Evolutionary conservation across 2,797 vertebrate genomes (phyloP).

Genomic region (Channallabes apus): DNA sequence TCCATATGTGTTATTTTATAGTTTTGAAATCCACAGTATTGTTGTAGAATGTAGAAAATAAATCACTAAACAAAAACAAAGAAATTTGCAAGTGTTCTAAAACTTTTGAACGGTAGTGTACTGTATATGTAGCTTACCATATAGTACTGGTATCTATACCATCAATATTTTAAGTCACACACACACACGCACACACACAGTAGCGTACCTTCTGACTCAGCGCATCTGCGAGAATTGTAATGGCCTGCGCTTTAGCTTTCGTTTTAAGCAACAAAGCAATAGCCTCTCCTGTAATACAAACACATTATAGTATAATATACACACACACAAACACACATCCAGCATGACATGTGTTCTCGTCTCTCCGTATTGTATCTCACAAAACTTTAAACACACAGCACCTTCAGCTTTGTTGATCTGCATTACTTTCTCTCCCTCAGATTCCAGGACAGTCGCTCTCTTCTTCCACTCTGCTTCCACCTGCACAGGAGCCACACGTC

Average conservation of each 20-base stretch:
- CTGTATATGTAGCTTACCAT: no score
- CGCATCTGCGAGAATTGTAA: slow-evolving; percentile 83
- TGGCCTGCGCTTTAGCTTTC: slow-evolving; percentile 81
- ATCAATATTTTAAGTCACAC: no score
- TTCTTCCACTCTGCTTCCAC: slow-evolving; percentile 94
- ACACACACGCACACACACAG: not conserved
- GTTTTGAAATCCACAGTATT: no score
- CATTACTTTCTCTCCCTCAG: slow-evolving; percentile 87
- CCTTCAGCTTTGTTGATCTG: slow-evolving; percentile 92
- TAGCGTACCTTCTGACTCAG: slow-evolving; percentile 80
- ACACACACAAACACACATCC: not conserved
- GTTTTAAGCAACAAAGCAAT: slow-evolving; percentile 87
- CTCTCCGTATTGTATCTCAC: not conserved
- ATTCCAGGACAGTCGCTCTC: slow-evolving; percentile 92
- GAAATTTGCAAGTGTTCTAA: no score
- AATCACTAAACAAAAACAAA: no score
- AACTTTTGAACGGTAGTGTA: no score
- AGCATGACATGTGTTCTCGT: not conserved
- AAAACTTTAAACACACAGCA: slow-evolving; percentile 55
- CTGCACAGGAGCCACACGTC: slow-evolving; percentile 61
- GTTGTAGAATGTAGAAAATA: no score
- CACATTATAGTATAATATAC: not conserved
- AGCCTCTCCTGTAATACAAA: slow-evolving; percentile 81
- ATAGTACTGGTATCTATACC: no score
- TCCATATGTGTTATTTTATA: no score